Evolutionary conservation across 2,888 invertebrate species (phyloP).

Genomic region (Rhagium mordax): DNA sequence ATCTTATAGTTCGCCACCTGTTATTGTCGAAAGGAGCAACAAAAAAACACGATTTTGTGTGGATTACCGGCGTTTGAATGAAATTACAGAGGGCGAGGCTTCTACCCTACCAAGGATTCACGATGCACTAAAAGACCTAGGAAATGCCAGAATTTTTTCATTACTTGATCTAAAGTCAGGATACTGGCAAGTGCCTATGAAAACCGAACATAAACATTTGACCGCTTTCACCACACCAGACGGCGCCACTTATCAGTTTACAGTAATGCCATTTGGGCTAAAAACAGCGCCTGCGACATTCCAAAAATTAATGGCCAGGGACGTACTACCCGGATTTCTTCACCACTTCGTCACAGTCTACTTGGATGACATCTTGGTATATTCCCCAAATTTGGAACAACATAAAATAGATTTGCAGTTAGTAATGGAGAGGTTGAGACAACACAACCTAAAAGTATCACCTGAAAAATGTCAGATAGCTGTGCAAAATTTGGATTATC

Average conservation of each 20-base stretch:
- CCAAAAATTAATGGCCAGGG: conserved; percentile 32
- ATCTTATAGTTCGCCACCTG: no score
- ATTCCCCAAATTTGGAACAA: not conserved
- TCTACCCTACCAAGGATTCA: conserved; percentile 30
- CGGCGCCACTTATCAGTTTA: conserved; percentile 35
- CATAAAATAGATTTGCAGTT: not conserved
- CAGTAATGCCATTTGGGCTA: conserved; percentile 39
- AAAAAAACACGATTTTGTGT: no score
- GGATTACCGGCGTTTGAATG: conserved; percentile 1
- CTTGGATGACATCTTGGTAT: conserved; percentile 57
- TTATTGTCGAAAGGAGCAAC: no score
- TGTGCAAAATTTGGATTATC: conserved; percentile 13
- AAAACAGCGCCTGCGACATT: conserved; percentile 40
- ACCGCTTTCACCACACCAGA: conserved; percentile 40
- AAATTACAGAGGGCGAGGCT: conserved; percentile 19
- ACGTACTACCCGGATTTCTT: conserved; percentile 29
- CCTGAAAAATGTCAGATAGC: conserved; percentile 28
- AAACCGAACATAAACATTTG: conserved; percentile 13
- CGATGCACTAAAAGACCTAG: conserved; percentile 38
- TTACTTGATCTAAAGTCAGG: conserved; percentile 37
- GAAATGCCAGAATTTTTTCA: conserved; percentile 28
- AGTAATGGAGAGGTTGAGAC: conserved; percentile 21
- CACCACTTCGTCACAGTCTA: conserved; percentile 51
- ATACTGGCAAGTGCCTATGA: conserved; percentile 43
- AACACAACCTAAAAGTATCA: conserved; percentile 20